phyloP scores from a whole-genome alignment of 1,140 invertebrate species.

The Leucophenga varia region DNA sequence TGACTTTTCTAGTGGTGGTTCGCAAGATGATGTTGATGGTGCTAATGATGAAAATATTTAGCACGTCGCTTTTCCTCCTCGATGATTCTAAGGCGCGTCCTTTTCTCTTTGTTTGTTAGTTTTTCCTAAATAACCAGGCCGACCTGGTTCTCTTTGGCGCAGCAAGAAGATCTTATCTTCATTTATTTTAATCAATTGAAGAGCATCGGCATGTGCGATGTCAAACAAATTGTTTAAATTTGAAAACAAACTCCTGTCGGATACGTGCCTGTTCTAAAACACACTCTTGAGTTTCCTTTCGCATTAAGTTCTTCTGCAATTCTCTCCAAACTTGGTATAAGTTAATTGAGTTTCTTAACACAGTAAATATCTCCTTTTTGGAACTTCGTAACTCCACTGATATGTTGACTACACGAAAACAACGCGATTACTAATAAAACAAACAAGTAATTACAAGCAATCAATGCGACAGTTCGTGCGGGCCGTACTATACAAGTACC shows the following conservation, averaged over 20 bases:
- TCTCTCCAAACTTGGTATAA: constrained; percentile 28
- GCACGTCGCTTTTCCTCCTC: constrained; percentile 8
- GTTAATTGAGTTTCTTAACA: constrained; percentile 31
- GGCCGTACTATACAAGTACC: constrained; percentile 1
- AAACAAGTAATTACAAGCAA: constrained; percentile 4
- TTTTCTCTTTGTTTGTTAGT: constrained; percentile 26
- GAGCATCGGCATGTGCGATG: constrained; percentile 22
- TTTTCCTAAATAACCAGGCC: constrained; percentile 30
- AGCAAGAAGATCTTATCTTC: constrained; percentile 38
- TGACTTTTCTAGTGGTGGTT: too few relatives aligned
- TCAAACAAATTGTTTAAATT: constrained; percentile 21
- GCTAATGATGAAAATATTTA: constrained; percentile 10
- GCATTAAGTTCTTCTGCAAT: constrained; percentile 36
- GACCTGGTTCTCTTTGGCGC: constrained; percentile 26
- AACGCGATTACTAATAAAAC: constrained; percentile 15
- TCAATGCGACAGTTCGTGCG: not conserved
- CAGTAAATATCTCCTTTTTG: constrained; percentile 16
- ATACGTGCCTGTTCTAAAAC: constrained; percentile 22
- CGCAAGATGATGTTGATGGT: not conserved
- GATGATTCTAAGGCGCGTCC: constrained; percentile 14
- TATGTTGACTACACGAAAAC: constrained; percentile 8
- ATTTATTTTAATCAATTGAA: constrained; percentile 20
- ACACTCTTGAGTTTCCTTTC: constrained; percentile 24
- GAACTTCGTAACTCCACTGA: constrained; percentile 5
- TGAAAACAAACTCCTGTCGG: constrained; percentile 18